Conservation (phyloP, 2,888 invertebrate genomes). For the Cheiracanthium punctorium region DNA sequence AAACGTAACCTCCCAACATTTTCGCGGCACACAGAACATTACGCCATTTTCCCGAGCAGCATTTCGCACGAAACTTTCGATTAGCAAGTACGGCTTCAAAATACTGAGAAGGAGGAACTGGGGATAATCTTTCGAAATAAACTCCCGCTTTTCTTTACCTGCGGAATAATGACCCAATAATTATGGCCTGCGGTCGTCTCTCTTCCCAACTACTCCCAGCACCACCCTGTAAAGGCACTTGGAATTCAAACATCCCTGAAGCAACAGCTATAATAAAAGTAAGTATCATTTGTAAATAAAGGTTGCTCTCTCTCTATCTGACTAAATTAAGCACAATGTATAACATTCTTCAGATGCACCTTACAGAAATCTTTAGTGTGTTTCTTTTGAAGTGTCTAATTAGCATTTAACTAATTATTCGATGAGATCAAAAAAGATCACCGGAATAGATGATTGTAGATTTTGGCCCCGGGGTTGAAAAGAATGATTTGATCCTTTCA, state of each 20-base stretch:
- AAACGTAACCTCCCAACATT: background rate
- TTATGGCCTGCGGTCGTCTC: constrained; percentile 31
- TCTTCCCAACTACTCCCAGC: constrained; percentile 18
- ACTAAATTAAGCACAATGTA: constrained; percentile 40
- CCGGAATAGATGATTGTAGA: background rate
- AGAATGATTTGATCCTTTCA: no score
- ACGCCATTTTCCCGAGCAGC: background rate
- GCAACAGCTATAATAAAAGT: constrained; percentile 43
- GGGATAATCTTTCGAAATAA: constrained; percentile 49
- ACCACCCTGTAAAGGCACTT: constrained; percentile 7
- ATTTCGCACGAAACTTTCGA: background rate
- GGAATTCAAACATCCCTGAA: constrained; percentile 40
- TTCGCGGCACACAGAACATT: background rate
- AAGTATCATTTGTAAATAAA: constrained; percentile 29
- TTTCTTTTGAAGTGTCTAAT: constrained; percentile 51
- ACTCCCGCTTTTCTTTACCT: constrained; percentile 50
- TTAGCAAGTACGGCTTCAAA: background rate
- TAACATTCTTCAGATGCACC: constrained; percentile 11
- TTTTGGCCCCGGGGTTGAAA: constrained; percentile 32
- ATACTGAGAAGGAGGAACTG: background rate
- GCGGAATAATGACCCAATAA: constrained; percentile 61
- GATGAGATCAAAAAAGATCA: constrained; percentile 34
- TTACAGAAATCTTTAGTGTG: constrained; percentile 11
- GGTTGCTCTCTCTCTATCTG: background rate
- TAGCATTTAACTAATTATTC: constrained; percentile 51